phyloP scores from a whole-genome alignment of 2,888 invertebrate genomes.

The Serrognathus titanus region DNA sequence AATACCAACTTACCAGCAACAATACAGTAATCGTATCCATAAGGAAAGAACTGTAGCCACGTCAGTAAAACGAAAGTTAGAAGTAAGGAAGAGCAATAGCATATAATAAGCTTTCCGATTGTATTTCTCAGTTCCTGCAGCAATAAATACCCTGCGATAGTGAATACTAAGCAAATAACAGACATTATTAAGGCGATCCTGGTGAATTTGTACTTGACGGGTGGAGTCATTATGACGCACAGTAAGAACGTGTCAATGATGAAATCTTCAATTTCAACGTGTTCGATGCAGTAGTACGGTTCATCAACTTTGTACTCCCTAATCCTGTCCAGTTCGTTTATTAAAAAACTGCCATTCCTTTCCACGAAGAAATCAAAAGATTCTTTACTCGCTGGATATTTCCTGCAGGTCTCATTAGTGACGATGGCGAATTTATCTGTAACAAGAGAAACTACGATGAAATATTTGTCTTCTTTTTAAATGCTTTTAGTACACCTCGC shows the following conservation, averaged over 20 bases:
- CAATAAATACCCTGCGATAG: background rate
- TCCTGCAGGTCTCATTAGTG: background rate
- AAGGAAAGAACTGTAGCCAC: background rate
- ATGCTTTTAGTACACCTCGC: no score
- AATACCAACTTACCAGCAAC: no score
- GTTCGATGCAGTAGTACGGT: background rate
- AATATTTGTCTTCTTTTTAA: no score
- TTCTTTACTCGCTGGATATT: background rate
- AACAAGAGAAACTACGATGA: background rate
- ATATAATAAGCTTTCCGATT: background rate
- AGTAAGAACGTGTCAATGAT: background rate
- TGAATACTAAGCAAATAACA: background rate
- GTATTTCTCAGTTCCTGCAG: background rate
- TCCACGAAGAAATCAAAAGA: background rate
- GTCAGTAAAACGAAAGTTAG: background rate
- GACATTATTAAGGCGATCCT: background rate
- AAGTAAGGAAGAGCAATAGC: background rate
- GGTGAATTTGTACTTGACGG: background rate
- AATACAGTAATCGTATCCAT: background rate
- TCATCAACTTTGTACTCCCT: background rate
- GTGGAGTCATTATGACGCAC: background rate
- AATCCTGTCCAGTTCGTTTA: background rate
- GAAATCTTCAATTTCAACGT: background rate
- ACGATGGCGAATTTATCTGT: background rate
- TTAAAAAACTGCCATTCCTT: background rate